Base-by-base conservation (phyloP, 2,888 invertebrate genomes). In the Drosophila cracens region DNA sequence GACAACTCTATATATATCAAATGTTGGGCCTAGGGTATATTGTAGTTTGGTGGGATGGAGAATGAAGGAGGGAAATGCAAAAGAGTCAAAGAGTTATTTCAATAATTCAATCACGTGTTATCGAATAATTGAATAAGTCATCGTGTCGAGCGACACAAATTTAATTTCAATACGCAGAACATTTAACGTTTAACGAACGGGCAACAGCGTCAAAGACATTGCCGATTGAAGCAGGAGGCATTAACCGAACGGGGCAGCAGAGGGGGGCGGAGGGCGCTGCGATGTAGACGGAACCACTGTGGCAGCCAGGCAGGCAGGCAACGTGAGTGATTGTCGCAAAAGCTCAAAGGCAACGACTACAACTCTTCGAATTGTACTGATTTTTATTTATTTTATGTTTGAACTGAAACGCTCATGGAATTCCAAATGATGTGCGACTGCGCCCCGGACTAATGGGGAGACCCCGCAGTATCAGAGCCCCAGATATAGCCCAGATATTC, bases 381-480 rank as follows among this genome's bases (percentile, higher is more conserved):
- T 89, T 87, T 87, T 87, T 87, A 87, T 87, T 90, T 91, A 90
- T 90, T 91, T 91, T 89, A 91, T 91, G 91, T 90, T 89, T 83
- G 81, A 89, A 90, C 82, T 76, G 79, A 91, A 90, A 91, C 91
- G 91, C 74, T 83, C 70, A 74, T 81, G 86, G 91, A 91, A 91
- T 91, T 79, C 75, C 81, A 87, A 87, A 82, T 85, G 61, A 78
- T 78, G 82, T 70, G 51, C 79, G 68, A 79, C 82, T 83, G 79
- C 78, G 78, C 82, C 81, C 78, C 74, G 62, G 27, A 65, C 58
- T 76, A 61, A 76, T 79, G 70, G 71, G 68, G 34, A 54, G 54
- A 61, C 63, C 56, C 74, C 63, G 48, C 36, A 34, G 11, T 29
- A 46, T 18, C 66, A 27, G 34, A 29, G 34, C 49, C 38, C 16